Evolutionary conservation across 2,113 vertebrate genomes (phyloP).

Genomic region (Craseonycteris thonglongyai): DNA sequence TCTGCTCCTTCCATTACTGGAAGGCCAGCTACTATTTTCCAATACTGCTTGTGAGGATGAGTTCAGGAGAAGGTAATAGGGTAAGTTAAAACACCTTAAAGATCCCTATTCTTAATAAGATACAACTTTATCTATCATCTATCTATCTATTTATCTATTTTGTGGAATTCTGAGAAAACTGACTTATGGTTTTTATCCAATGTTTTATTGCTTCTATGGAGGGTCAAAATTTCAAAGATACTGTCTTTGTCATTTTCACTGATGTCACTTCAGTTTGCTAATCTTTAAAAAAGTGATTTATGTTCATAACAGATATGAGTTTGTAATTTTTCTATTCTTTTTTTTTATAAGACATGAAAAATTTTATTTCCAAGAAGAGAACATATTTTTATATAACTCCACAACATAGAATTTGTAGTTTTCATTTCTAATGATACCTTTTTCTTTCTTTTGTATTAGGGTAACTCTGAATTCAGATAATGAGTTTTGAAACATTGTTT

Average conservation of each 20-base stretch:
- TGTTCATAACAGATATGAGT: background rate
- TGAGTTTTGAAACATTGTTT: background rate
- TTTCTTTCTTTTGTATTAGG: background rate
- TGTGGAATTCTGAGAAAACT: background rate
- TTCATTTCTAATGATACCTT: background rate
- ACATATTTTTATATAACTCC: slow-evolving; percentile 70
- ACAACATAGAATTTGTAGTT: slow-evolving; percentile 62
- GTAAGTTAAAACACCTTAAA: background rate
- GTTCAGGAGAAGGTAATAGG: background rate
- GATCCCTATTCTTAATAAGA: too few species aligned
- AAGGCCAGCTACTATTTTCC: background rate
- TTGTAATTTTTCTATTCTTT: background rate
- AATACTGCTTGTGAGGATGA: background rate
- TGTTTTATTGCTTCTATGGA: background rate
- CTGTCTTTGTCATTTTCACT: background rate
- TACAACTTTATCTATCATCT: too few species aligned
- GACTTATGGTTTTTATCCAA: background rate
- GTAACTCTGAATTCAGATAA: background rate
- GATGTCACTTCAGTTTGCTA: background rate
- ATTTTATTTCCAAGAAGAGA: slow-evolving; percentile 64
- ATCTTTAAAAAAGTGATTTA: background rate
- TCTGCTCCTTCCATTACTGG: background rate
- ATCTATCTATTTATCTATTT: too few species aligned
- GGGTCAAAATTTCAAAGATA: background rate
- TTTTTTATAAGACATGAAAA: slow-evolving; percentile 62